phyloP scores from a whole-genome alignment of 2,113 vertebrate species.

The Theristicus caerulescens region DNA sequence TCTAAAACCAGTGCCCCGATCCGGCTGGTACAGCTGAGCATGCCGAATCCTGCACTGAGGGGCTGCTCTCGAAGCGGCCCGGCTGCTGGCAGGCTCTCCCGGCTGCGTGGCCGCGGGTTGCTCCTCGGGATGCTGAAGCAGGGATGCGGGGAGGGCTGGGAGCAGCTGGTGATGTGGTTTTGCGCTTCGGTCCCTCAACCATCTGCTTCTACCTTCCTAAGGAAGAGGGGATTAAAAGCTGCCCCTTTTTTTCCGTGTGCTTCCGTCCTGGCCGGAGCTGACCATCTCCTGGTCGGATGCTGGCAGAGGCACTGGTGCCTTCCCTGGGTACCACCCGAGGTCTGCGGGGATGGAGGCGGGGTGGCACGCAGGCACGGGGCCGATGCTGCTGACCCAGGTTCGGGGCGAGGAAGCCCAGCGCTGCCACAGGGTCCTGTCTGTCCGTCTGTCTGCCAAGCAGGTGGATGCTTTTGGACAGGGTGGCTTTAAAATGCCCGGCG shows the following conservation, averaged over 20 bases:
- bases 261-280: background rate
- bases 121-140: background rate
- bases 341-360: background rate
- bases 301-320: background rate
- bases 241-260: fast-evolving
- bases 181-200: background rate
- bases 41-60: fast-evolving
- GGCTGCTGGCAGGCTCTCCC: background rate
- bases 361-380: fast-evolving
- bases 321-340: background rate
- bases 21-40: fast-evolving
- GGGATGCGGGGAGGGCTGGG: background rate
- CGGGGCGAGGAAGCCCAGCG: fast-evolving
- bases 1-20: background rate
- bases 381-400: background rate
- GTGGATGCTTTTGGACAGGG: background rate
- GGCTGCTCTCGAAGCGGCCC: background rate
- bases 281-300: fast-evolving
- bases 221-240: background rate
- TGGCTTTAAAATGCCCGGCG: background rate
- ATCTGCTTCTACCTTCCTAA: background rate
- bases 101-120: background rate
- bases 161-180: fast-evolving
- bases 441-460: background rate
- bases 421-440: background rate